Conservation (phyloP, 2,797 vertebrate species). For the Melanotaenia maccullochi region DNA sequence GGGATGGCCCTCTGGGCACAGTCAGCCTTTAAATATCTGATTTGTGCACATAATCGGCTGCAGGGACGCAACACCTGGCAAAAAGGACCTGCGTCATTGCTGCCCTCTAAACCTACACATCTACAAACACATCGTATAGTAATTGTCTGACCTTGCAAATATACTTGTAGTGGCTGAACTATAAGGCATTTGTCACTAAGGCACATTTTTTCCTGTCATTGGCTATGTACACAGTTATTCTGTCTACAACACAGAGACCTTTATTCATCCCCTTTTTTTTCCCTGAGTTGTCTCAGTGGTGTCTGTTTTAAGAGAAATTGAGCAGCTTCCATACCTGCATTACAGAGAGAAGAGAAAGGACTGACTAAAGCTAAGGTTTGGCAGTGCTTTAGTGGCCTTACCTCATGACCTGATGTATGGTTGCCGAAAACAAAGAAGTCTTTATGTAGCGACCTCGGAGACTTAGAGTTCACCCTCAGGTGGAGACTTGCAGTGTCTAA, state of each 20-base stretch:
- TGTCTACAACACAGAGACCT: constrained; percentile 43
- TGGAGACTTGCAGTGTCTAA: constrained; percentile 75
- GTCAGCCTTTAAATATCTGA: constrained; percentile 74
- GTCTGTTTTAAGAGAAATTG: constrained; percentile 71
- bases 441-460: constrained; percentile 74
- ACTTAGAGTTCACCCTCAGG: constrained; percentile 73
- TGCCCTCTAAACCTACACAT: constrained; percentile 23
- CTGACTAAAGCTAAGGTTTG: constrained; percentile 81
- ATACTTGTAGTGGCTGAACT: constrained; percentile 85
- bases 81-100: constrained; percentile 76
- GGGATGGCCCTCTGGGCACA: constrained; percentile 50
- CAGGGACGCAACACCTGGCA: constrained; percentile 76
- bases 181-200: constrained; percentile 73
- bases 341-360: constrained; percentile 69
- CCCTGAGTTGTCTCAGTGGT: constrained; percentile 51
- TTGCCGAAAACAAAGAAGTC: constrained; percentile 76
- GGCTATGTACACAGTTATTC: constrained; percentile 71
- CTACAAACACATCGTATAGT: constrained; percentile 44
- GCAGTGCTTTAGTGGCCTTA: constrained; percentile 77
- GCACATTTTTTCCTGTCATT: constrained; percentile 68
- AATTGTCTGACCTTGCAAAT: constrained; percentile 87
- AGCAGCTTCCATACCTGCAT: constrained; percentile 77
- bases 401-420: constrained; percentile 78
- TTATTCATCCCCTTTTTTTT: constrained; percentile 37
- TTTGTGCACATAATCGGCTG: constrained; percentile 56